phyloP scores from a whole-genome alignment of 2,113 vertebrate species.

The Caretta caretta region DNA sequence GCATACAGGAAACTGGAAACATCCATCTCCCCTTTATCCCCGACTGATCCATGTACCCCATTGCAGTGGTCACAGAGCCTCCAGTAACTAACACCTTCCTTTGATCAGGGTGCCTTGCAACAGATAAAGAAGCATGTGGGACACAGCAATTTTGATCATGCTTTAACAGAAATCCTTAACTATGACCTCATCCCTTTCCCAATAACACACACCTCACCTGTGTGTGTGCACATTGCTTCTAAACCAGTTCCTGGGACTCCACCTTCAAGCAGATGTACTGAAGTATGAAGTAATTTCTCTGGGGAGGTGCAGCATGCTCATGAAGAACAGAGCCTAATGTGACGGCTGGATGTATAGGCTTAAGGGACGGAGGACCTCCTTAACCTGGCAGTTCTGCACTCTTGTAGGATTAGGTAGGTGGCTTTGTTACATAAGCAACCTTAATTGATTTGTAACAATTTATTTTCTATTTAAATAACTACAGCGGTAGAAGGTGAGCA shows the following conservation, averaged over 20 bases:
- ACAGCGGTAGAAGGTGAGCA: background rate
- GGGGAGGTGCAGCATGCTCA: background rate
- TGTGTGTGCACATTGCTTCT: background rate
- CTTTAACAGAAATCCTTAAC: background rate
- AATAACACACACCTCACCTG: background rate
- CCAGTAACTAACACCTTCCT: too few relatives aligned
- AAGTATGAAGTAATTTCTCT: background rate
- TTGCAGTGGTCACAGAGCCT: too few relatives aligned
- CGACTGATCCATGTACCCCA: too few relatives aligned
- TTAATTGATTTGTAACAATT: background rate
- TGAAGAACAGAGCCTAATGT: background rate
- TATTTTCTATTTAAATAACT: background rate
- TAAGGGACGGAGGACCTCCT: background rate
- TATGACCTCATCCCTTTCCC: background rate
- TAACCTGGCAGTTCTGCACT: background rate
- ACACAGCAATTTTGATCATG: background rate
- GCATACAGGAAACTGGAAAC: too few relatives aligned
- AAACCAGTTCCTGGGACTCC: background rate
- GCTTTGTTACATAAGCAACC: background rate
- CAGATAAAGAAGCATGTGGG: background rate
- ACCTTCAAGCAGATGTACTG: too few relatives aligned
- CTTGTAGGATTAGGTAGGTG: background rate
- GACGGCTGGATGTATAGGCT: background rate
- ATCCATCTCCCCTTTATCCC: too few relatives aligned
- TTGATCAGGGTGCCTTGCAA: background rate